Conservation (phyloP, 2,888 invertebrate genomes). For the Callosobruchus maculatus region DNA sequence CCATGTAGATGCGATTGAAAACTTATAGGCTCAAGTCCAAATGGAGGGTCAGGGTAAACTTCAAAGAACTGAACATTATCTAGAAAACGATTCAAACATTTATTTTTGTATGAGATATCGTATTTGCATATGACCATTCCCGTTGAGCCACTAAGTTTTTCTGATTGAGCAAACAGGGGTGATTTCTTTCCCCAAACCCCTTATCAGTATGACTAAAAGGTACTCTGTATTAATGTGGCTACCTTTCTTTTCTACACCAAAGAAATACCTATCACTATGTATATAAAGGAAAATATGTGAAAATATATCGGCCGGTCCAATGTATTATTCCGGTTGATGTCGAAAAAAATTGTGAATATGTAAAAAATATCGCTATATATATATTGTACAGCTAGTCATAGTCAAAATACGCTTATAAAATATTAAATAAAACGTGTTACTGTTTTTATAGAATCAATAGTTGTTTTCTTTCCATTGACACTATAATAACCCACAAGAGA, state of each 20-base stretch:
- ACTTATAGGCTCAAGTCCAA: not conserved
- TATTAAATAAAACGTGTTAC: slow-evolving; percentile 50
- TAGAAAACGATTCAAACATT: not conserved
- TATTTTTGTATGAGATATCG: slow-evolving; percentile 1
- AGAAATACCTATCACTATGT: slow-evolving; percentile 49
- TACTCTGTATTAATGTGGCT: slow-evolving; percentile 31
- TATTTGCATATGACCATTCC: not conserved
- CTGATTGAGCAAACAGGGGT: not conserved
- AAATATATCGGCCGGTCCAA: slow-evolving; percentile 27
- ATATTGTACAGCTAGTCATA: slow-evolving; percentile 53
- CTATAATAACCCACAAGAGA: not conserved
- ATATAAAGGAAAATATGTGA: slow-evolving; percentile 37
- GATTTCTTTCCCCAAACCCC: not conserved
- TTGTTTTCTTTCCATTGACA: slow-evolving; percentile 39
- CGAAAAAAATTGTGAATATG: slow-evolving; percentile 48
- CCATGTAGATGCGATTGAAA: not conserved
- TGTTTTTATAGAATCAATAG: slow-evolving; percentile 51
- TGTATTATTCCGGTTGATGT: slow-evolving; percentile 29
- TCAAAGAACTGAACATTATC: not conserved
- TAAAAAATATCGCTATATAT: slow-evolving; percentile 46
- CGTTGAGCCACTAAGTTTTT: slow-evolving; percentile 1
- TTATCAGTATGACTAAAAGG: slow-evolving; percentile 21
- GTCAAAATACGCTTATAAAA: slow-evolving; percentile 51
- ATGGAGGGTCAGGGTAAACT: not conserved
- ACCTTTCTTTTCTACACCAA: slow-evolving; percentile 47